Base-by-base conservation (phyloP, 2,888 invertebrate genomes). In the Acholoe squamosa region DNA sequence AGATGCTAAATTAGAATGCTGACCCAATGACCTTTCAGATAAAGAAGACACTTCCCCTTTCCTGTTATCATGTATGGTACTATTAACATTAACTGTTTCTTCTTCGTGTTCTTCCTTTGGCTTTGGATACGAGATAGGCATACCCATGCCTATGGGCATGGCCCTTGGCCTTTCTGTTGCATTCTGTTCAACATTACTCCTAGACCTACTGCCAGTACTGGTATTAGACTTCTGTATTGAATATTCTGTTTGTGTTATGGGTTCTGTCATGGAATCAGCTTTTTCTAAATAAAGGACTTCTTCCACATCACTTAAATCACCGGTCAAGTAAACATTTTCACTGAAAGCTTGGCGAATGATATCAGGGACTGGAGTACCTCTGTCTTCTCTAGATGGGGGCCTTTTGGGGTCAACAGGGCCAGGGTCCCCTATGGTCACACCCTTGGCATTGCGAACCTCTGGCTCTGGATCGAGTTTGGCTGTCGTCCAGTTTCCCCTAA, bases 401-500 rank as follows among this genome's bases (percentile, higher is more conserved):
- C 71, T 28, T 25, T 12, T 25, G 25, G 1, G 31, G 43, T 43
- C 10, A 10, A 43, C 43, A 43, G 43, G 10, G n/a, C n/a, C n/a
- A n/a, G n/a, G 43, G 10, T 43, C 43, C 43, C 43, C 43, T 43
- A 43, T 43, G 43, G 43, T 43, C 43, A 7, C 43, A 43, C 10
- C 5, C 43, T 7, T 10, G 43, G 43, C 43, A 3, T 43, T 10
- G 10, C 43, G 3, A 7, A 10, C 10, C 43, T 43, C 43, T 7
- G 43, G 43, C 43, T 43, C 43, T 7, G 43, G 43, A 43, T 43
- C 43, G 10, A 43, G 43, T 43, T 28, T 28, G 3, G n/a, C 71
- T 71, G 71, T n/a, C n/a, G n/a, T 71, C 71, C 71, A 71, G 14
- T 28, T 71, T 28, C 71, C 71, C 71, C 19, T 28, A 25, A 71